Evolutionary conservation across 2,113 vertebrate genomes (phyloP), one percentile per base, ranked within the genome.

Genomic region (Ammodytes dubius): DNA sequence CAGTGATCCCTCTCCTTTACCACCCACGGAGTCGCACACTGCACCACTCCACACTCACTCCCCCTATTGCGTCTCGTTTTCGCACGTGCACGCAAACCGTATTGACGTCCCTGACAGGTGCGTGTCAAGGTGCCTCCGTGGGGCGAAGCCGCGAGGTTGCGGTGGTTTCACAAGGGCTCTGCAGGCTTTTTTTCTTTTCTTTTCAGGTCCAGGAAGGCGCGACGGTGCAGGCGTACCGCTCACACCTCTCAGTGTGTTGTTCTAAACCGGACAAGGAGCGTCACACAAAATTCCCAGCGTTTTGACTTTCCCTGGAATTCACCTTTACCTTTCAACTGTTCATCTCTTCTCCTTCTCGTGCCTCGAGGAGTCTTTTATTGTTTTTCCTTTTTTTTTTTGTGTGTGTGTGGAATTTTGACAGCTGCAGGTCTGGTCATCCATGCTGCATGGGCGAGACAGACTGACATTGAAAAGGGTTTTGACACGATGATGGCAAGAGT

Each of bases 1-100:
- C 92, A 94, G 89, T 93, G 91, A 94, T 94, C 94, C 93, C 78
- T 93, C 88, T 90, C 84, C 88, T 89, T 81, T 85, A 86, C 95
- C 95, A 95, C 95, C 95, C 95, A 95, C 94, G 17, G 74, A 89
- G 94, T 79, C 42, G 71, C 60, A 17, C 65, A 17, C 65, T 45
- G 59, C 81, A 81, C 87, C 87, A 73, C 87, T 79, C 74, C 73
- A 40, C 75, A 35, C 74, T 82, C 46, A 70, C 67, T 56, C 37
- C 52, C 83, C 39, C 39, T 9, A 1, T 7, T 2, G 7, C 61
- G 45, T 58, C 72, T 78, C 53, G 27, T 39, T 15, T 14, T 13
- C 60, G 71, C 88, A 81, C 79, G 37, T 86, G 87, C 84, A 72
- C 67, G 47, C 46, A 70, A 47, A 58, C 74, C 47, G 6, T 37